Percentiles rank a stretch among this genome's conserved stretches.
phyloP scores from a whole-genome alignment of 2,113 vertebrate genomes.

The Gymnorhina tibicen region DNA sequence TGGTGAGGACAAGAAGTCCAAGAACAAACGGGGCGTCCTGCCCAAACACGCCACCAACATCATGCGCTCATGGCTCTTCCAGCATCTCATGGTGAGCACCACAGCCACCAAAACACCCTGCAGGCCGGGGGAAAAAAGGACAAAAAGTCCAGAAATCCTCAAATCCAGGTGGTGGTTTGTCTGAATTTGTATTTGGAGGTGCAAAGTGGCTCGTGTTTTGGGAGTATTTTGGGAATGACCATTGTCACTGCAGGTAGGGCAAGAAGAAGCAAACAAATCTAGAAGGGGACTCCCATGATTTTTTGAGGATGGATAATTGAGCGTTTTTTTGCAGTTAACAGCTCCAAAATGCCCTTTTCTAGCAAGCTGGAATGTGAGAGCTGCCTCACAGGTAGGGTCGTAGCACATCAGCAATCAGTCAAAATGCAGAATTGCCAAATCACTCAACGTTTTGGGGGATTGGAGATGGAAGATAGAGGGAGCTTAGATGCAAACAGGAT shows the following conservation, averaged over 20 bases:
- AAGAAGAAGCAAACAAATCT: neutral
- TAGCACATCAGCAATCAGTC: neutral
- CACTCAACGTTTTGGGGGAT: fast-evolving
- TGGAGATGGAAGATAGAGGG: neutral
- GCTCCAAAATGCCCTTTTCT: neutral
- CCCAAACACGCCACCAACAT: slow-evolving; percentile 99
- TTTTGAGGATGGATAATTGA: neutral
- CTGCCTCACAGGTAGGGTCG: neutral
- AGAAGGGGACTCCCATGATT: neutral
- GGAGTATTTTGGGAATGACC: neutral
- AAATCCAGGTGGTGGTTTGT: neutral
- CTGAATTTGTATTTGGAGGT: neutral
- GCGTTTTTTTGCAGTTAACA: neutral
- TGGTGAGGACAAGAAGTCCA: slow-evolving; percentile 96
- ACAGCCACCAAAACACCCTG: neutral
- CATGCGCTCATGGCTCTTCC: slow-evolving; percentile 99
- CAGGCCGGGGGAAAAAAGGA: fast-evolving
- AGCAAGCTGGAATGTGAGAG: neutral
- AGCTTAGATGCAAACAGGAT: neutral
- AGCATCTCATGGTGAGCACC: slow-evolving; percentile 95
- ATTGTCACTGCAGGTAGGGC: neutral
- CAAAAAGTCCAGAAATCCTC: fast-evolving
- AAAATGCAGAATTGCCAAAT: neutral
- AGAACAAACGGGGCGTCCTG: slow-evolving; percentile 95
- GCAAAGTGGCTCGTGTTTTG: neutral